These are phyloP conservation scores for Eugnorisma glareosa DNA, from an alignment of 2,888 invertebrate genomes.

Conservation along the genomic window DNA sequence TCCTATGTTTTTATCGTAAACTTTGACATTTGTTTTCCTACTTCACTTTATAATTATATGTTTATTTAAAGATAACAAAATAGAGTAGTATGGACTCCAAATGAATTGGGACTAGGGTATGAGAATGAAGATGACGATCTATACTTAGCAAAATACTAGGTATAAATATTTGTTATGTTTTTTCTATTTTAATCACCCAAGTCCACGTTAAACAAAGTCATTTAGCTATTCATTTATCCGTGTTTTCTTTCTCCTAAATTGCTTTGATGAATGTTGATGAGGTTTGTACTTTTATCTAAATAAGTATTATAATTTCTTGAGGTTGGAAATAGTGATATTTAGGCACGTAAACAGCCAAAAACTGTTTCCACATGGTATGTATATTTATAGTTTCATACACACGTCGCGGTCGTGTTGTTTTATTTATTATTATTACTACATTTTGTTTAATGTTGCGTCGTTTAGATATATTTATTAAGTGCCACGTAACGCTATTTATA, in stretches of 20 bases:
- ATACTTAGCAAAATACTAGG: background rate
- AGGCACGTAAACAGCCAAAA: background rate
- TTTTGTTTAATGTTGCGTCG: background rate
- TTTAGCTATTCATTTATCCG: background rate
- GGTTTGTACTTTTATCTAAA: background rate
- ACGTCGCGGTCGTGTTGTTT: conserved; percentile 14
- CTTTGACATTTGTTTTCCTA: background rate
- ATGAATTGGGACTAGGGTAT: too few species aligned
- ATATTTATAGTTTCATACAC: background rate
- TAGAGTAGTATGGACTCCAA: too few species aligned
- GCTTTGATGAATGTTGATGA: conserved; percentile 14
- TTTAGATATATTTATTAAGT: background rate
- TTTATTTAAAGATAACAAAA: too few species aligned
- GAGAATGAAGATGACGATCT: too few species aligned
- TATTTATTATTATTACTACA: background rate
- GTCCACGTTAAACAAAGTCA: conserved; percentile 7
- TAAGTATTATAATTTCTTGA: background rate
- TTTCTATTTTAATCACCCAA: conserved; percentile 1
- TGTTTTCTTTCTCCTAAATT: background rate
- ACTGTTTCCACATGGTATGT: background rate
- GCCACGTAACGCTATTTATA: conserved; percentile 1
- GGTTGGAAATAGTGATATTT: background rate
- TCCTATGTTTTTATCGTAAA: too few species aligned
- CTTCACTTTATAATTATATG: background rate
- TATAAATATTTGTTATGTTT: background rate